Evolutionary conservation across 2,888 invertebrate genomes (phyloP), one percentile per base, ranked within the genome.

Genomic region (Zhuqinia jingwanae): DNA sequence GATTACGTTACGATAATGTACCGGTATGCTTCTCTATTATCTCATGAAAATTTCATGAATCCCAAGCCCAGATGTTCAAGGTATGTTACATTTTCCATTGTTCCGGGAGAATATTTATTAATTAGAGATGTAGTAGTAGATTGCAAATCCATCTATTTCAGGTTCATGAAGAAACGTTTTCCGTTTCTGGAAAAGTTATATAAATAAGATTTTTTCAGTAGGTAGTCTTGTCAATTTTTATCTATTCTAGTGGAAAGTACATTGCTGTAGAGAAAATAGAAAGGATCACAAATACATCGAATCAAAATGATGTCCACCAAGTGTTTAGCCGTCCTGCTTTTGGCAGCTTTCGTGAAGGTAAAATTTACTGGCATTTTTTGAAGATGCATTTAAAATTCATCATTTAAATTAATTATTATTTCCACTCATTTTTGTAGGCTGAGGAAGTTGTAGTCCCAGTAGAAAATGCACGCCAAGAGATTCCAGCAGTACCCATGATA

Each of bases 41-140:
- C 70, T 82, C 82, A 82, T 82, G 82, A 82, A 82, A 60, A 42
- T 82, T 82, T 82, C 82, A 82, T 82, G 80, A 36, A 63, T 25
- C 25, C 10, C 42, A 17, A 22, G 30, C 20, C 22, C 82, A 75
- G 47, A 20, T 70, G 80, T 70, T 15, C 42, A 56, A 25, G 27
- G 11, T 68, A 80, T 65, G 36, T n/a, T 45, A 5, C 50, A 36
- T 70, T 80, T 36, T 36, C 42, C 58, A 80, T 80, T 80, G 70
- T 80, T 63, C 56, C 70, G 30, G 80, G 56, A 25, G 25, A 15
- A 1, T 25, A 60, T 25, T 25, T 25, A 36, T 36, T 13, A 10
- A 63, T n/a, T n/a, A n/a, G n/a, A n/a, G n/a, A n/a, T n/a, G 11
- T 1, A 2, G 1, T 68, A 17, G 79, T 79, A 42, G 50, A 79